Conservation (phyloP, 2,797 vertebrate species). For the Kryptolebias ocellatus region DNA sequence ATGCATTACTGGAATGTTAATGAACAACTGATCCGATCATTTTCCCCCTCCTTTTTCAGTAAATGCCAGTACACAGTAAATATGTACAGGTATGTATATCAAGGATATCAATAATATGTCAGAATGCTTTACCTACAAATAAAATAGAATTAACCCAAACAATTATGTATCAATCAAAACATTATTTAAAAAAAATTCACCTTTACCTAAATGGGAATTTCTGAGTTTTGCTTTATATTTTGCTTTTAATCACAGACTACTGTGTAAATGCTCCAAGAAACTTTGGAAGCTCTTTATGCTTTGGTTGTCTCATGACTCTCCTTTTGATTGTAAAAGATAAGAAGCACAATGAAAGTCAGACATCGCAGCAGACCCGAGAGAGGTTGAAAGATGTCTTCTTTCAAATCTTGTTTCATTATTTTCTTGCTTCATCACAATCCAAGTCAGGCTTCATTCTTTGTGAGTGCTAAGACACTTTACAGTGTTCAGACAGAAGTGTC, state of each 20-base stretch:
- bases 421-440: slow-evolving; percentile 37
- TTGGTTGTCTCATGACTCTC: slow-evolving; percentile 16
- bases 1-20: not conserved
- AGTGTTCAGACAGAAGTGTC: slow-evolving; percentile 21
- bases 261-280: slow-evolving; percentile 14
- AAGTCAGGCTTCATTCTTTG: slow-evolving; percentile 19
- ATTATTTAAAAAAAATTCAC: not conserved
- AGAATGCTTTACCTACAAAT: not conserved
- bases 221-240: not conserved
- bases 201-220: not conserved
- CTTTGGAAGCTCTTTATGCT: slow-evolving; percentile 11
- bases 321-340: slow-evolving; percentile 20
- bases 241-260: not conserved
- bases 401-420: slow-evolving; percentile 33
- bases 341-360: slow-evolving; percentile 24
- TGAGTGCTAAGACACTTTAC: slow-evolving; percentile 28
- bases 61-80: not conserved
- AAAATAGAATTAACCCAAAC: not conserved
- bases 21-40: not conserved
- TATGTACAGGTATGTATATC: not conserved
- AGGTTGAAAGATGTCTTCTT: slow-evolving; percentile 1
- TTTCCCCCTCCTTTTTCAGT: not conserved
- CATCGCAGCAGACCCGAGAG: slow-evolving; percentile 14
- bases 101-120: not conserved
- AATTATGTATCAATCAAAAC: not conserved